A percentile compares a stretch with the other conserved stretches of the same genome.
These are phyloP conservation scores for Solenodon paradoxus DNA, from an alignment of 2,113 vertebrate species.

Conservation along the genomic window DNA sequence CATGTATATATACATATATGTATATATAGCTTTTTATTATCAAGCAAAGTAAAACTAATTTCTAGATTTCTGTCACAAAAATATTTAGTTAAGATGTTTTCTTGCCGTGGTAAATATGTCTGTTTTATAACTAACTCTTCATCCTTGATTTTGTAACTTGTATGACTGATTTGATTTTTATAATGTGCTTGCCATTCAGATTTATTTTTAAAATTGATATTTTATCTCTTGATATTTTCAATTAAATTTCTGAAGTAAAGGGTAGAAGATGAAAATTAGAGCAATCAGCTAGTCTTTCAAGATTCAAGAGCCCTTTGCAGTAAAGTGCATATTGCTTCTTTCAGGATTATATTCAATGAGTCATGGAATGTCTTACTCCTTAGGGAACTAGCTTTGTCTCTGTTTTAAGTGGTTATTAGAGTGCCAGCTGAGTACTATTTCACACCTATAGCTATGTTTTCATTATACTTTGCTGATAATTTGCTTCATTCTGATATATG, in stretches of 20 bases:
- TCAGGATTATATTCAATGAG: background rate
- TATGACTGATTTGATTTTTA: background rate
- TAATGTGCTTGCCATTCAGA: background rate
- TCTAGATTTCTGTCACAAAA: background rate
- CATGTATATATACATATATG: too few species aligned
- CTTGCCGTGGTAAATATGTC: background rate
- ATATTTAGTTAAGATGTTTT: background rate
- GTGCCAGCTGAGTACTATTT: background rate
- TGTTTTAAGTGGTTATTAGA: conserved; percentile 2
- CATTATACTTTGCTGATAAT: background rate
- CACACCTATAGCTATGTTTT: background rate
- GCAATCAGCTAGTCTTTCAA: background rate
- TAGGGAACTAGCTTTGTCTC: background rate
- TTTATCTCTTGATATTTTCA: conserved; percentile 19
- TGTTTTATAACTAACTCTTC: background rate
- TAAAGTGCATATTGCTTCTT: background rate
- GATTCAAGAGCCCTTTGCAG: background rate
- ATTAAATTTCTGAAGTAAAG: background rate
- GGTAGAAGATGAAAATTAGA: background rate
- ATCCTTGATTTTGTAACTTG: background rate
- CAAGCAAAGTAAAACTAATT: background rate
- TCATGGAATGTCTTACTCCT: background rate
- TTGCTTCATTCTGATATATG: background rate
- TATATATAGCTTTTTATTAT: background rate
- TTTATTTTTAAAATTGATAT: background rate